Conservation (phyloP, 2,113 vertebrate species). For the Nycticebus coucang region DNA sequence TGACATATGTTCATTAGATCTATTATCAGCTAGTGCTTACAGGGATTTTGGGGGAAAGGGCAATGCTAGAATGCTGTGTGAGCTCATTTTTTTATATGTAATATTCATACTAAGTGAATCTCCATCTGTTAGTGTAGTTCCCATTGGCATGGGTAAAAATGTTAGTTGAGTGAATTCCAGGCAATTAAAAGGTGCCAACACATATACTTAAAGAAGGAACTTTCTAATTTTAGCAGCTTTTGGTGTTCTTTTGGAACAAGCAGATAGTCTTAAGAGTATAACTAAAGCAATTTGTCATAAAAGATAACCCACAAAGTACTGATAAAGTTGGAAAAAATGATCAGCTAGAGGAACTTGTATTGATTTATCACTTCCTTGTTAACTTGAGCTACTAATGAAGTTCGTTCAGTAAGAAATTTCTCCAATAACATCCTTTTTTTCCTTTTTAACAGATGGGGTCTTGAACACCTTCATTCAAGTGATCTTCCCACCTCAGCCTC, state of each 20-base stretch:
- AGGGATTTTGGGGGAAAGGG: neutral
- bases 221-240: neutral
- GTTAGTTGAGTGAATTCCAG: conserved; percentile 13
- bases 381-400: neutral
- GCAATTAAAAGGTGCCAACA: neutral
- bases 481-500: too few species aligned
- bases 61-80: neutral
- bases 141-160: neutral
- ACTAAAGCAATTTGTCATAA: neutral
- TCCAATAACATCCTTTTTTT: neutral
- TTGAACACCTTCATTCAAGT: too few species aligned
- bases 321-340: neutral
- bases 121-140: neutral
- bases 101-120: neutral
- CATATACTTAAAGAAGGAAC: neutral
- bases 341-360: neutral
- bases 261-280: neutral
- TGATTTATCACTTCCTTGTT: neutral
- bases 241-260: neutral
- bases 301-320: neutral
- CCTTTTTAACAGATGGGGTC: too few species aligned
- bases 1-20: neutral
- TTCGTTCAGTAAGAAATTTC: neutral
- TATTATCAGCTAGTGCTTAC: neutral
- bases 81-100: neutral